Evolutionary conservation across 2,797 vertebrate species (phyloP), one percentile per base, ranked within the genome.

Genomic region (Coendou prehensilis): DNA sequence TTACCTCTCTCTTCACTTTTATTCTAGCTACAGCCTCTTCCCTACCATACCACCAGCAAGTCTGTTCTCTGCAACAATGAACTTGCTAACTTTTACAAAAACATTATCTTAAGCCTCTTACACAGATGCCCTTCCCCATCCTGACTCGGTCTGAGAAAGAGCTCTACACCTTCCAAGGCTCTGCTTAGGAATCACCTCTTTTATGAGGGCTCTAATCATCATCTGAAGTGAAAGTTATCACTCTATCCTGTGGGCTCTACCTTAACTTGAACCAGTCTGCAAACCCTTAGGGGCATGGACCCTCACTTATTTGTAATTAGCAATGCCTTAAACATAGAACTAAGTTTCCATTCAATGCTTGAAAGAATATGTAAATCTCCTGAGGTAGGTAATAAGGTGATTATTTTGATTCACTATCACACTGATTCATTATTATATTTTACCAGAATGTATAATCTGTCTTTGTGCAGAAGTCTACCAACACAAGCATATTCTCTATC

Each of bases 371-470:
- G 37, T 71, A 45, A 63, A 84, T 83, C 45, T 71, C 45, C 20
- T 76, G 52, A 69, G 4, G 17, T 80, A 26, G 26, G 23, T 59
- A 64, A 87, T 69, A 5, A 80, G 47, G 33, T 11, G 91, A 71
- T 59, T 67, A n/a, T 87, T 83, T 84, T 69, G 45, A 84, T 41
- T 88, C 47, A 90, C 61, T 52, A 52, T 45, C 18, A 85, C 37
- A 96, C 81, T 89, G 73, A n/a, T 50, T 61, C 2, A 59, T 92
- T 56, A 89, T 76, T 37, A 92, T 9, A 61, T 78, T 78, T 89
- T 67, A 75, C 28, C 47, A 52, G 37, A 73, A 80, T 20, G 1
- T 50, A 6, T 59, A 14, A 63, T 75, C 28, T 64, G 57, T 76
- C 20, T 59, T 63, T 2, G 86, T 22, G 7, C 41, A 71, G 15